phyloP scores from a whole-genome alignment of 2,797 vertebrate species.

The Australoheros facetus region DNA sequence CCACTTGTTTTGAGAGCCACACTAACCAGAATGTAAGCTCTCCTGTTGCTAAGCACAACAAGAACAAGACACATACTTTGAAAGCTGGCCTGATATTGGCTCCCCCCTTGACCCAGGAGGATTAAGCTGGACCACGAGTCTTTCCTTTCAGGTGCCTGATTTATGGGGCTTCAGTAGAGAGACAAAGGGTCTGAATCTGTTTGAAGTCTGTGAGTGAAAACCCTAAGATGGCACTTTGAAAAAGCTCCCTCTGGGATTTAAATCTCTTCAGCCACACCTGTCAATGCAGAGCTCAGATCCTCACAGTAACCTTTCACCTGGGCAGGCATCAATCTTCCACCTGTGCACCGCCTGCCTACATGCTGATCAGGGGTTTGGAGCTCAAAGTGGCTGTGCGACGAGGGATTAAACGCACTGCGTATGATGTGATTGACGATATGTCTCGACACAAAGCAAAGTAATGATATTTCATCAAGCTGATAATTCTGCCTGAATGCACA shows the following conservation, averaged over 20 bases:
- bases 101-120: conserved; percentile 57
- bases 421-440: conserved; percentile 84
- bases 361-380: background rate
- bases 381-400: conserved; percentile 1
- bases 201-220: conserved; percentile 76
- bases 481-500: conserved; percentile 39
- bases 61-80: conserved; percentile 29
- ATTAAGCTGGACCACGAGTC: conserved; percentile 56
- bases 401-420: conserved; percentile 60
- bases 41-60: conserved; percentile 52
- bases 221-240: conserved; percentile 65
- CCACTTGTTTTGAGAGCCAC: conserved; percentile 36
- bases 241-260: conserved; percentile 61
- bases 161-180: conserved; percentile 64
- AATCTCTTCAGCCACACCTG: conserved; percentile 68
- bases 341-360: conserved; percentile 12
- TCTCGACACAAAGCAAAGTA: conserved; percentile 72
- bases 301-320: conserved; percentile 46
- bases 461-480: conserved; percentile 61
- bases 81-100: conserved; percentile 47
- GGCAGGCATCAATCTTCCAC: conserved; percentile 31
- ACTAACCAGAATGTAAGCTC: conserved; percentile 30
- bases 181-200: conserved; percentile 71
- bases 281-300: conserved; percentile 50
- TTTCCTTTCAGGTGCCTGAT: conserved; percentile 70